Evolutionary conservation across 2,888 invertebrate genomes (phyloP), one percentile per base, ranked within the genome.

Genomic region (Cryptus armator): DNA sequence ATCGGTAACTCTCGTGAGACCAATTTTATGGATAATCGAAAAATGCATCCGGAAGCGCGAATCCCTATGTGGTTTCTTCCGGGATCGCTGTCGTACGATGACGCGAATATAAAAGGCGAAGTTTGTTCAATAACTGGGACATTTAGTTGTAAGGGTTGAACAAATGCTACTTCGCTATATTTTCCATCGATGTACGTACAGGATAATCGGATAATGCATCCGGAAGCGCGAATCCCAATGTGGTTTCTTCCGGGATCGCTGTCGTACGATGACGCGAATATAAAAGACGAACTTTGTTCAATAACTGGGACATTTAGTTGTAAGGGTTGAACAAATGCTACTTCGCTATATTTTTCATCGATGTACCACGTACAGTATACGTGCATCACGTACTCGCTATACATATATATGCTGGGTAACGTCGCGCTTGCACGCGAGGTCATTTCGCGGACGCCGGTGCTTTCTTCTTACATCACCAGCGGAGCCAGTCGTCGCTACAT

Each of bases 361-460:
- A 68, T 81, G 71, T 24, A 24, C 24, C 46, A 53, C 56, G 10
- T 84, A 51, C 56, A 32, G 46, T 66, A 43, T 9, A 37, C 44
- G 51, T 66, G 66, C 66, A 66, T 48, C 62, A 37, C 9, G n/a
- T 44, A n/a, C n/a, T n/a, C 6, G 16, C 43, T 44, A 32, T n/a
- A 32, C 29, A 62, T 32, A 46, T 37, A 70, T 44, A 72, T 77
- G 53, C 71, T 43, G 74, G 77, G 76, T 85, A 62, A 67, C 83
- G 76, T 67, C 46, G 85, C 67, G 75, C 76, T 85, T 74, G 83
- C 85, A 85, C 83, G 85, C 83, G 83, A 85, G 83, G 80, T 85
- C 80, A 83, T 83, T 83, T 75, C 71, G 71, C 78, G 81, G 51
- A 85, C 81, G 85, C 70, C 79, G 66, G 66, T 79, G 82, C 85